Evolutionary conservation across 2,888 invertebrate genomes (phyloP), one percentile per base, ranked within the genome.

Genomic region (Meghimatium bilineatum): DNA sequence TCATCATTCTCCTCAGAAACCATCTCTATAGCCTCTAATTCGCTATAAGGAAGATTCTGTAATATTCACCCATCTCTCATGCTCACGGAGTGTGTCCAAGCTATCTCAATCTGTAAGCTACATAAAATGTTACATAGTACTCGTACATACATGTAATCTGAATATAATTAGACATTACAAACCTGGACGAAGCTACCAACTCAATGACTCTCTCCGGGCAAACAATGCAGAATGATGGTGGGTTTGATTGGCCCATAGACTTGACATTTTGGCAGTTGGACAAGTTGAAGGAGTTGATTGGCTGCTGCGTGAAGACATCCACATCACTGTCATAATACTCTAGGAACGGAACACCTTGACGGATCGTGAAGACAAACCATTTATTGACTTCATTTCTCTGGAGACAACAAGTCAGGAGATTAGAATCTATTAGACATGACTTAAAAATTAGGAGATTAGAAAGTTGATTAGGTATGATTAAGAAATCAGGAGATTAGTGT

Each of bases 311-410:
- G 49, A 86, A 86, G 20, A 86, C 83, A 75, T 86, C 86, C 56
- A 85, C 82, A 20, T 86, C 86, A 23, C 76, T 74, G 56, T 86
- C 85, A 32, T 85, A 86, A 69, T 86, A 83, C 82, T 86, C 85
- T 67, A 86, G 56, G 82, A 66, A 86, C 34, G 86, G 86, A 3
- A 82, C 49, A 23, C 85, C 75, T 32, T 77, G 81, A 8, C 85
- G 76, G 44, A 86, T 83, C 20, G 83, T 78, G 66, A 86, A 81
- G 60, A 86, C 83, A 83, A 85, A 86, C 86, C 86, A 86, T 36
- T 85, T 86, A 34, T 79, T 77, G 14, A 74, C 79, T 2, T 83
- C 83, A 38, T 84, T 81, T 77, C 82, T 80, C 86, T 86, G 84
- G 2, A 34, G 49, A 71, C 1, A 29, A 34, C 38, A n/a, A n/a